Conservation (phyloP, 1,140 invertebrate genomes). For the Pteromalus puparum region DNA sequence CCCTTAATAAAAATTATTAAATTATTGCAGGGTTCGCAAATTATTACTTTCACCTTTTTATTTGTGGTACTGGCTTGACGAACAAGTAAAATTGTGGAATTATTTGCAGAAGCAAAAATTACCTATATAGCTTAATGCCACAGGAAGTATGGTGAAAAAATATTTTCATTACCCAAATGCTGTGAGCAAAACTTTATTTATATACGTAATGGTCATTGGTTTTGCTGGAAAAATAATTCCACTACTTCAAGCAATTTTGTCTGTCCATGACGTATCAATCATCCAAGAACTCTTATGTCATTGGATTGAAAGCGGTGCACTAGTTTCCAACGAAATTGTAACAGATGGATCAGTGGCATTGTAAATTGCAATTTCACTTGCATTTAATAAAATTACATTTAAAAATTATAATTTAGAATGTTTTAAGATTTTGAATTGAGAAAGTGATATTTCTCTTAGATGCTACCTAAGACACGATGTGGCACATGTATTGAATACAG, state of each 20-base stretch:
- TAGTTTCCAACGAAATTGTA: not conserved
- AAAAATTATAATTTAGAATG: too few relatives aligned
- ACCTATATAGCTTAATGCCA: not conserved
- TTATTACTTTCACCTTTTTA: not conserved
- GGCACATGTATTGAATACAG: too few relatives aligned
- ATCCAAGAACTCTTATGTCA: not conserved
- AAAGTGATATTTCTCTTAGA: too few relatives aligned
- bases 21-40: not conserved
- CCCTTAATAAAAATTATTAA: not conserved
- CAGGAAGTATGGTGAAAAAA: not conserved
- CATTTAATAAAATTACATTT: too few relatives aligned
- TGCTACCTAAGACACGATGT: too few relatives aligned
- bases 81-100: slow-evolving; percentile 1
- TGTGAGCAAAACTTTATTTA: not conserved
- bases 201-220: not conserved
- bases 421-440: too few relatives aligned
- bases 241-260: not conserved
- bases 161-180: not conserved
- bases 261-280: not conserved
- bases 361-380: not conserved
- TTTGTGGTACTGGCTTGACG: not conserved
- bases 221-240: not conserved
- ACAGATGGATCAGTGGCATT: not conserved
- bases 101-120: not conserved
- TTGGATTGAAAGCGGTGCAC: not conserved